Evolutionary conservation across 2,797 vertebrate genomes (phyloP), one percentile per base, ranked within the genome.

Genomic region (Pteronotus mesoamericanus): DNA sequence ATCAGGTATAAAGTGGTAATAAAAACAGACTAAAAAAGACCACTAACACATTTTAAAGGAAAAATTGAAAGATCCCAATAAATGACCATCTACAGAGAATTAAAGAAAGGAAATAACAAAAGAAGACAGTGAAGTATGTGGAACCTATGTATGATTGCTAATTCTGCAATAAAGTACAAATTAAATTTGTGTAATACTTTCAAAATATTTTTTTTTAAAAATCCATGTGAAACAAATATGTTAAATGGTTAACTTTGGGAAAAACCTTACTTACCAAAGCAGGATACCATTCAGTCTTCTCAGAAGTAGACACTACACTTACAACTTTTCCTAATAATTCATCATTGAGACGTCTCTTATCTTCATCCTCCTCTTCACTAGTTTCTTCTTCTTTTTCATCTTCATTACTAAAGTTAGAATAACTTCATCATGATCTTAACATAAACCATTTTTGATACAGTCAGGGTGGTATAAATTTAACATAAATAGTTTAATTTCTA

Each of bases 371-470:
- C 1, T 99, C 99, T 92, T 99, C 99, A 61, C 99, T 99, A 32
- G 99, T 99, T 78, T 99, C 99, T 94, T 99, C 99, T 92, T 99
- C 99, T 44, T 99, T 99, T 97, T 99, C 99, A 97, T 99, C 99
- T 94, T 99, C 99, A 9, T 99, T 99, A 87, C 99, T 99, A 96
- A 98, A 97, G 78, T n/a, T 18, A 83, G 86, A 92, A 61, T 46
- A 96, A 83, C 6, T 79, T 64, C 79, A 74, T 91, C 44, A 94
- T 55, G 39, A 95, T 44, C 26, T 29, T 32, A 51, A 72, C 5
- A n/a, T 22, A 86, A 75, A 48, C 18, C 29, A 74, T 34, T n/a
- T 39, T 16, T 59, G 5, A 83, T 6, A 79, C 1, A 88, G 57
- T 72, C 57, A 48, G 9, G 53, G 12, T 32, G 29, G 21, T 53